A percentile compares a stretch with the other conserved stretches of the same genome.
These are phyloP conservation scores for Apis florea DNA, from an alignment of 1,140 invertebrate species.

Conservation along the genomic window DNA sequence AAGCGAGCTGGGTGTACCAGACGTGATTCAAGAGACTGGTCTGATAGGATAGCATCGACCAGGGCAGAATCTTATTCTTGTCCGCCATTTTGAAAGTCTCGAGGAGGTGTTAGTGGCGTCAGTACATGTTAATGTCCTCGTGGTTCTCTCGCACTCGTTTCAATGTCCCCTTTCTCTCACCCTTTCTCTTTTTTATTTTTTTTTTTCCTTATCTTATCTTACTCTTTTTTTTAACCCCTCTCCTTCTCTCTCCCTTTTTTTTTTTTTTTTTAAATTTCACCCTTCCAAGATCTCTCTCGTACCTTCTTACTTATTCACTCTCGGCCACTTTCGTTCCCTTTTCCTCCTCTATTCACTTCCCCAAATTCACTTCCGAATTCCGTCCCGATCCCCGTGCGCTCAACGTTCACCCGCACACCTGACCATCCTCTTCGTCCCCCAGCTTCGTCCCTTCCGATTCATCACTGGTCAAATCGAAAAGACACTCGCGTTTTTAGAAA, in stretches of 20 bases:
- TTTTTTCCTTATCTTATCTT: neutral
- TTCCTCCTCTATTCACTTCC: neutral
- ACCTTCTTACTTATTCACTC: conserved; percentile 25
- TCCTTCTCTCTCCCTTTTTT: conserved; percentile 17
- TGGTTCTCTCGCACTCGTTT: conserved; percentile 17
- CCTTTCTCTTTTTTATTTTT: conserved; percentile 3
- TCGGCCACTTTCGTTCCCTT: conserved; percentile 22
- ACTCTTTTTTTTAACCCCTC: conserved; percentile 1
- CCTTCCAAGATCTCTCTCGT: conserved; percentile 23
- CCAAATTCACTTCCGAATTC: neutral
- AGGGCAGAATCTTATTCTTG: conserved; percentile 77
- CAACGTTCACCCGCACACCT: conserved; percentile 15
- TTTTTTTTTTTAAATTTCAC: neutral
- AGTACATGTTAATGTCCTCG: conserved; percentile 57
- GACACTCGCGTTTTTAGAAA: conserved; percentile 10
- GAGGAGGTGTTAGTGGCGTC: conserved; percentile 29
- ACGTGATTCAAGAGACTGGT: conserved; percentile 76
- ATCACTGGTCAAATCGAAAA: neutral
- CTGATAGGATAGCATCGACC: conserved; percentile 76
- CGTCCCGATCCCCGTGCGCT: too few relatives aligned
- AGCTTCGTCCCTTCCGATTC: neutral
- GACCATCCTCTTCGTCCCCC: neutral
- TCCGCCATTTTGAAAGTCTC: conserved; percentile 74
- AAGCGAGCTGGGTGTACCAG: conserved; percentile 76
- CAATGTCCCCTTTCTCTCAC: conserved; percentile 1